Evolutionary conservation across 2,113 vertebrate genomes (phyloP), one percentile per base, ranked within the genome.

Genomic region (Silurus glanis): DNA sequence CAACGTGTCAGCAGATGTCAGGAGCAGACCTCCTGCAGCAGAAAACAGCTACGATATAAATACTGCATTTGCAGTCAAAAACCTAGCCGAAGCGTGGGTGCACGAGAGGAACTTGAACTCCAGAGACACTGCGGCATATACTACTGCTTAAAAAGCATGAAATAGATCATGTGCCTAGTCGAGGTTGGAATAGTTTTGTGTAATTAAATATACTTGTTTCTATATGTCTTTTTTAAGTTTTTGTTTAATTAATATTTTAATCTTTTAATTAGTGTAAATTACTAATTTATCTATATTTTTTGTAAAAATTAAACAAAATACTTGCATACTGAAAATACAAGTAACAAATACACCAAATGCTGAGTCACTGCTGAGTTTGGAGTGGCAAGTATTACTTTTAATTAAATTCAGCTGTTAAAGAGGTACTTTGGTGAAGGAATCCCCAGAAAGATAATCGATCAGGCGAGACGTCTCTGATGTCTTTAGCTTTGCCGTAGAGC

Each of bases 21-120:
- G 23, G 66, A 61, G 23, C 80, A 67, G 47, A 47, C 53, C 23
- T 58, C 51, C 62, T 61, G 56, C 64, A 17, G n/a, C 45, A 28
- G 66, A 83, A n/a, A 83, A 37, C 66, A 58, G 82, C 53, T 25
- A 45, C 12, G 66, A 58, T 83, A 83, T 83, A 83, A 83, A 83
- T 83, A 83, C 82, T 25, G 47, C n/a, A 53, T 53, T 66, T 67
- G 23, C 61, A 59, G 21, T 58, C 19, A 17, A 72, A 23, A 83
- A 37, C 47, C n/a, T 55, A 66, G 16, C 66, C 56, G 82, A 69
- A 37, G 67, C 66, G 82, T 83, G 19, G 66, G 82, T 12, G 82
- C 53, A 71, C 13, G 49, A 37, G 66, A 56, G 6, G 19, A 55
- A 71, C 28, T n/a, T 83, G 66, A 64, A 55, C 81, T 67, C 49